Conservation (phyloP, 2,888 invertebrate species). For the Xanthia icteritia region DNA sequence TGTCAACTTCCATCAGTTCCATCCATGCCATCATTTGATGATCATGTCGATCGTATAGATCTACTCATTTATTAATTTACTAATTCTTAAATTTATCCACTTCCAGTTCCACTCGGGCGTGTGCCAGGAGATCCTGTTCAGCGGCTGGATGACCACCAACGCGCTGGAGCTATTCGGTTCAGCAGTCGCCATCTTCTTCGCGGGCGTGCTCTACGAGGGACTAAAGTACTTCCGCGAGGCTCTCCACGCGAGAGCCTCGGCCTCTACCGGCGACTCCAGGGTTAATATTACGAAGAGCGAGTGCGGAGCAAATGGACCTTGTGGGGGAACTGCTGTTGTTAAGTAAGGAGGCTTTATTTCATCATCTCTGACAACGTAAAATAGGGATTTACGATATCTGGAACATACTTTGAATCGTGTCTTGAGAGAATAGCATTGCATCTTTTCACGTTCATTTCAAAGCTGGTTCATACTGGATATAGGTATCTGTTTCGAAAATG, state of each 20-base stretch:
- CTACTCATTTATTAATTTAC: background rate
- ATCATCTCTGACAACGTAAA: background rate
- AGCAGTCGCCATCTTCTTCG: conserved; percentile 96
- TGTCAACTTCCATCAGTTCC: background rate
- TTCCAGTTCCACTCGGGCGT: conserved; percentile 95
- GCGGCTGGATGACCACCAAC: conserved; percentile 93
- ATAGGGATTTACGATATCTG: background rate
- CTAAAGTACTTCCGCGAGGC: conserved; percentile 95
- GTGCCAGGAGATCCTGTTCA: conserved; percentile 94
- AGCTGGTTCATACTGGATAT: background rate
- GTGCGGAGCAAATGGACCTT: conserved; percentile 82
- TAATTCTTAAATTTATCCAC: background rate
- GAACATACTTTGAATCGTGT: background rate
- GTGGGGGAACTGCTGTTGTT: conserved; percentile 82
- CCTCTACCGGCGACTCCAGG: conserved; percentile 81
- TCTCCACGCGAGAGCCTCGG: conserved; percentile 78
- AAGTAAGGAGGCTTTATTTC: conserved; percentile 74
- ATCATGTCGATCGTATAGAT: background rate
- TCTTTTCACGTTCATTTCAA: background rate
- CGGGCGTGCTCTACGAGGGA: conserved; percentile 98
- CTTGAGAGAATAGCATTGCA: background rate
- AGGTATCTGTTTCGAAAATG: background rate
- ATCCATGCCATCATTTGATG: too few relatives aligned
- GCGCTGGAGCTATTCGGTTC: conserved; percentile 95
- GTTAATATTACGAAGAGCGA: conserved; percentile 89